These are phyloP conservation scores for Eremobia ochroleuca DNA, from an alignment of 2,888 invertebrate genomes.

Conservation along the genomic window DNA sequence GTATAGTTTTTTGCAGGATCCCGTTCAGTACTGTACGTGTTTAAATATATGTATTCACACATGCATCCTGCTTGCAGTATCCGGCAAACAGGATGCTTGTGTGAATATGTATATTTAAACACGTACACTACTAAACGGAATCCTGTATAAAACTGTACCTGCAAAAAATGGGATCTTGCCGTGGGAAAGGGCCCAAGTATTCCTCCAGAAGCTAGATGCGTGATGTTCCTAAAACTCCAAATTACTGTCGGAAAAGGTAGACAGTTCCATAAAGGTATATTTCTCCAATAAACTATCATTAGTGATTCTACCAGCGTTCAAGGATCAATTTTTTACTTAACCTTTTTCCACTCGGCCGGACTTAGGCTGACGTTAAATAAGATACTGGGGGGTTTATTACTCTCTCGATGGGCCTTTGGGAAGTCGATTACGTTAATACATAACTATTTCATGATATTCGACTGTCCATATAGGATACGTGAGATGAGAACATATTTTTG, in stretches of 20 bases:
- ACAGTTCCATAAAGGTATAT: slow-evolving; percentile 39
- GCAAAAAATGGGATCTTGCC: too few species aligned
- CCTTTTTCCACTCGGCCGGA: slow-evolving; percentile 67
- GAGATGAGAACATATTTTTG: slow-evolving; percentile 25
- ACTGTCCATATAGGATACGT: slow-evolving; percentile 32
- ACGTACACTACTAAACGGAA: too few species aligned
- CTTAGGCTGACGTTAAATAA: slow-evolving; percentile 65
- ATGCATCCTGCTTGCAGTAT: too few species aligned
- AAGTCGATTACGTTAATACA: slow-evolving; percentile 64
- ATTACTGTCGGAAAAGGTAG: slow-evolving; percentile 18
- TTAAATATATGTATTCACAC: too few species aligned
- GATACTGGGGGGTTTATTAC: slow-evolving; percentile 69
- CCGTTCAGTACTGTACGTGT: too few species aligned
- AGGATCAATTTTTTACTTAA: slow-evolving; percentile 65
- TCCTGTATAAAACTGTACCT: too few species aligned
- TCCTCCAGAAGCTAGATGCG: not conserved
- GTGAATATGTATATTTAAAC: too few species aligned
- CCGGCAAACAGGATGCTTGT: too few species aligned
- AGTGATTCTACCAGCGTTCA: slow-evolving; percentile 58
- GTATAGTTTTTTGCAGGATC: too few species aligned
- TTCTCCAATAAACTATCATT: slow-evolving; percentile 56
- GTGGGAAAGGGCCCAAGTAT: too few species aligned
- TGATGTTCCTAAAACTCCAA: slow-evolving; percentile 32
- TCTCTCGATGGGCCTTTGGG: slow-evolving; percentile 56
- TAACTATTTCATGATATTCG: slow-evolving; percentile 60